phyloP scores from a whole-genome alignment of 53 echinoderm and acorn worm genomes.

The Echinarachnius parma region DNA sequence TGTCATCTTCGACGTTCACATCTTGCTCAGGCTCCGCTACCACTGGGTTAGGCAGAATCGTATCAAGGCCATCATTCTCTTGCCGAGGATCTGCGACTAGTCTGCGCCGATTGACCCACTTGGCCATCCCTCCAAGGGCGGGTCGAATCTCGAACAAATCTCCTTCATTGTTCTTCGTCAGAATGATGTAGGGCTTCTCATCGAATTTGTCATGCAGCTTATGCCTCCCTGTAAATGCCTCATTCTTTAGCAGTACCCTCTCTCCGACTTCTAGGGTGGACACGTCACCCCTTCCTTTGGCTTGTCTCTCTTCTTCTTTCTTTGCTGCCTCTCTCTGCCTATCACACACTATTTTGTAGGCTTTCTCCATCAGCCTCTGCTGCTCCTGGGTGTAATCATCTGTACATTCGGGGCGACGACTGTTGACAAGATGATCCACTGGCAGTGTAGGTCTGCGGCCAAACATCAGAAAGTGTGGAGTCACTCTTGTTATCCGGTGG shows the following conservation, averaged over 20 bases:
- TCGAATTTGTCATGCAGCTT: slow-evolving; percentile 7
- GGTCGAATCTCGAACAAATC: slow-evolving; percentile 10
- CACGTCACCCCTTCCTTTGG: too few relatives aligned
- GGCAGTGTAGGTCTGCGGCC: slow-evolving; percentile 42
- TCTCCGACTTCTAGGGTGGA: slow-evolving; percentile 9
- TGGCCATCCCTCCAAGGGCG: not conserved
- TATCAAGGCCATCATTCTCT: not conserved
- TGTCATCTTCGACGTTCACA: not conserved
- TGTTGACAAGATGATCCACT: slow-evolving; percentile 37
- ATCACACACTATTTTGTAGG: slow-evolving; percentile 11
- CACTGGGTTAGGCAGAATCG: not conserved
- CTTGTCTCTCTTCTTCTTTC: slow-evolving; percentile 1
- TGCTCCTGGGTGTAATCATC: slow-evolving; percentile 26
- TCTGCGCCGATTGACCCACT: slow-evolving; percentile 7
- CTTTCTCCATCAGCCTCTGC: not conserved
- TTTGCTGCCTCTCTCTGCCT: slow-evolving; percentile 5
- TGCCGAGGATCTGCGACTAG: slow-evolving; percentile 6
- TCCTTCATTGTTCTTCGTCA: not conserved
- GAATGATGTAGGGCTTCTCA: not conserved
- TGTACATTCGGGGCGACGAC: slow-evolving; percentile 1
- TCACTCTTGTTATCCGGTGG: slow-evolving; percentile 31
- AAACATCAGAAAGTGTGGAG: slow-evolving; percentile 49
- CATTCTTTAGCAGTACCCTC: not conserved
- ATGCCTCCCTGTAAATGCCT: slow-evolving; percentile 21
- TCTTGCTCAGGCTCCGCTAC: not conserved